A percentile compares a stretch with the other conserved stretches of the same genome.
phyloP scores from a whole-genome alignment of 2,888 invertebrate genomes.

The Agriopis aurantiaria region DNA sequence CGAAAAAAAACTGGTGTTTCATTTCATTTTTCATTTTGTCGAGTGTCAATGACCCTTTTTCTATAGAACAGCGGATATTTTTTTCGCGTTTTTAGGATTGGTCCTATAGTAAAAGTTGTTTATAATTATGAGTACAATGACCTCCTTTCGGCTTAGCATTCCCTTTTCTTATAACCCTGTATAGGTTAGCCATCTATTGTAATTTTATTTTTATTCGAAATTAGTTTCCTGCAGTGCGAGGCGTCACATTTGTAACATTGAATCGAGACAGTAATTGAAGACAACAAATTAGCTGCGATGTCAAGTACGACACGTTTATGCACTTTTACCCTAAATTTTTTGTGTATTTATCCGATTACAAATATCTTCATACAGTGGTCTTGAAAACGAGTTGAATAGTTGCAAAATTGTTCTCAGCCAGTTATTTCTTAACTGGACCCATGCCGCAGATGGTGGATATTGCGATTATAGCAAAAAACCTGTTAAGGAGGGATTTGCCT shows the following conservation, averaged over 20 bases:
- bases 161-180: no score
- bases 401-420: constrained; percentile 40
- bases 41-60: no score
- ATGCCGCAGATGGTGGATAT: constrained; percentile 40
- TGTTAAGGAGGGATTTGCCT: constrained; percentile 22
- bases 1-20: no score
- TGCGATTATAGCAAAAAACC: constrained; percentile 42
- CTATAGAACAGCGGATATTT: no score
- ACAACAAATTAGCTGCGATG: constrained; percentile 4
- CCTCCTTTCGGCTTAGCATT: no score
- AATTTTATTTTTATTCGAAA: neutral
- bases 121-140: no score
- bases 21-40: no score
- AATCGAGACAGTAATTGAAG: neutral
- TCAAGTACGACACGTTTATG: neutral
- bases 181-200: neutral
- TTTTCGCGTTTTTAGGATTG: no score
- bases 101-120: no score
- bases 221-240: neutral
- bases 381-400: constrained; percentile 43
- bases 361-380: constrained; percentile 25
- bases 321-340: constrained; percentile 10
- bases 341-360: constrained; percentile 11
- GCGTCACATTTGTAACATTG: neutral
- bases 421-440: constrained; percentile 41